A percentile compares a stretch with the other conserved stretches of the same genome.
These are phyloP conservation scores for Magallana ariakensis DNA, from an alignment of 1,140 invertebrate species.

Conservation along the genomic window DNA sequence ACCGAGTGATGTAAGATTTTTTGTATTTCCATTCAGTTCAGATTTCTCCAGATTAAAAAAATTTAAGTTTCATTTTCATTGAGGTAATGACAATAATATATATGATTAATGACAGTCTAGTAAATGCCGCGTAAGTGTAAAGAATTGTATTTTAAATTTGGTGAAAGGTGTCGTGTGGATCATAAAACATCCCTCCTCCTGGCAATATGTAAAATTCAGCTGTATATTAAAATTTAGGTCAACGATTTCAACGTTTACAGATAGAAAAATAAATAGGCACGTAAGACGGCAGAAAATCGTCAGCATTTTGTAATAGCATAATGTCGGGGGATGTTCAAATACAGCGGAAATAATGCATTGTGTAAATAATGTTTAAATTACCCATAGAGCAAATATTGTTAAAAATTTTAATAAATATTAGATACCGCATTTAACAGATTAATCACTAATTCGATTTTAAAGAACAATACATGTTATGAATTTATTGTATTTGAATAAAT, in stretches of 20 bases:
- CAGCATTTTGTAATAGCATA: too few species aligned
- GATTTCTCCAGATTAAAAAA: conserved; percentile 17
- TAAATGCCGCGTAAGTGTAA: not conserved
- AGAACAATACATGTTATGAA: too few species aligned
- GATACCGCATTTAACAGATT: too few species aligned
- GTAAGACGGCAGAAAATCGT: too few species aligned
- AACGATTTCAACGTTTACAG: not conserved
- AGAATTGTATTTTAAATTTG: not conserved
- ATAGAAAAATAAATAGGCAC: too few species aligned
- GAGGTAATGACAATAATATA: not conserved
- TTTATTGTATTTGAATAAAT: too few species aligned
- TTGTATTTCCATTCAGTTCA: conserved; percentile 5
- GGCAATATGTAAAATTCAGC: not conserved
- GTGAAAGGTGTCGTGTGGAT: not conserved
- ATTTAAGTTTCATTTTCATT: conserved; percentile 7
- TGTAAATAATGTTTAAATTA: too few species aligned
- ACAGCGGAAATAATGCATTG: too few species aligned
- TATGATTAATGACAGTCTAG: conserved; percentile 3
- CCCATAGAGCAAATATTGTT: too few species aligned
- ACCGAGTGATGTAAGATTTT: conserved; percentile 1
- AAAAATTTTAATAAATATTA: too few species aligned
- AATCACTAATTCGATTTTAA: too few species aligned
- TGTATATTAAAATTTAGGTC: conserved; percentile 14
- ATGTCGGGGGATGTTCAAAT: too few species aligned
- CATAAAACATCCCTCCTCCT: not conserved